These are phyloP conservation scores for Lasius platythorax DNA, from an alignment of 2,888 invertebrate species.

Conservation along the genomic window DNA sequence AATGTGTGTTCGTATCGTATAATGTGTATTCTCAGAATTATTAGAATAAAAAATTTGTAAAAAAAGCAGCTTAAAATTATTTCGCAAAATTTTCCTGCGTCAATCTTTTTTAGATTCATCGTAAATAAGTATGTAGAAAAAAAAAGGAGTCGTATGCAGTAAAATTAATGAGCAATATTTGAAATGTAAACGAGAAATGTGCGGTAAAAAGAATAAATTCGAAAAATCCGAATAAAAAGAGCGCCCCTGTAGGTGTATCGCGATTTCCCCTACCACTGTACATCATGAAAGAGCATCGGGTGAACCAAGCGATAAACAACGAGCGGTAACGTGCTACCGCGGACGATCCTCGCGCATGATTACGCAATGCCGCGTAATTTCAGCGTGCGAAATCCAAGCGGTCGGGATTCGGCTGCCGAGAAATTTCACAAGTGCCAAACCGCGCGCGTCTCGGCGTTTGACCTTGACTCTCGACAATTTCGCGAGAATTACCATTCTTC, in stretches of 20 bases:
- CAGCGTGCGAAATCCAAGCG: conserved; percentile 44
- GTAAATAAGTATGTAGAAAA: neutral
- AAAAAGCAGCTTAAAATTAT: neutral
- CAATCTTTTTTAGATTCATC: neutral
- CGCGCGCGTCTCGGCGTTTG: conserved; percentile 58
- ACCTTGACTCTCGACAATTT: conserved; percentile 69
- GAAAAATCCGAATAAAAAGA: conserved; percentile 5
- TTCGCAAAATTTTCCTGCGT: neutral
- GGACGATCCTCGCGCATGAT: conserved; percentile 18
- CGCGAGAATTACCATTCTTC: conserved; percentile 66
- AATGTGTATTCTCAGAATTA: neutral
- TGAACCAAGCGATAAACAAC: conserved; percentile 31
- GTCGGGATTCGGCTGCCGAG: conserved; percentile 33
- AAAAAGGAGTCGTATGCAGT: neutral
- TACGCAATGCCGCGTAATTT: conserved; percentile 47
- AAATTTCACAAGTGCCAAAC: conserved; percentile 57
- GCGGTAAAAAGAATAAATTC: neutral
- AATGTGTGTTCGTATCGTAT: neutral
- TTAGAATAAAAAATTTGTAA: neutral
- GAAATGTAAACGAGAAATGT: neutral
- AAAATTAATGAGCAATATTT: neutral
- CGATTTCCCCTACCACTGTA: neutral
- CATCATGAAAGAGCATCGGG: conserved; percentile 5
- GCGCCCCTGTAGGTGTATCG: neutral
- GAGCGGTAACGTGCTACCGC: conserved; percentile 25